Base-by-base conservation (phyloP, 2,888 invertebrate genomes). In the Morpho deidamia region DNA sequence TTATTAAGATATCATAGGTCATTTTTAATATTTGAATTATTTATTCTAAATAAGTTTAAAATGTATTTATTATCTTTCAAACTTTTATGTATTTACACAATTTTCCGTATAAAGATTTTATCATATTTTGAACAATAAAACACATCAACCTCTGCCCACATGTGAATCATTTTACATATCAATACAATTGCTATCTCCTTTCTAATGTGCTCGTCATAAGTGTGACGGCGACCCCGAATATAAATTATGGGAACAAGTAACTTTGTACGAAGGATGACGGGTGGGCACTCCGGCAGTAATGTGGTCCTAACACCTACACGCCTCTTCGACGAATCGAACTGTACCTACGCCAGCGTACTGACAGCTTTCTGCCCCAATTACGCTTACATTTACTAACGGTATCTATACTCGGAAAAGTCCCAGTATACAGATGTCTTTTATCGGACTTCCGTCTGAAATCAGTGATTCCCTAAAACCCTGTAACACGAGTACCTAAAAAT, bases 141-240 rank as follows among this genome's bases (percentile, higher is more conserved):
- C 44, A 39, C 44, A 53, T 53, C 37, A 46, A 44, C 11, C 61
- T 62, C 74, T 81, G 72, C 84, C 85, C 81, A 85, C 85, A 66
- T 72, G 66, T 68, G 63, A 68, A 71, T 72, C 63, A 68, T 74
- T 79, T 81, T 74, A 72, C 66, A 72, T 75, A 64, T 71, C 73
- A 76, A 72, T 76, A 79, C 81, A 83, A 83, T 84, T 83, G 79
- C 76, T 72, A 72, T 78, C 80, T 80, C 86, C 84, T 87, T 87
- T 88, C 88, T 87, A 87, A 88, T 84, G 78, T 41, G 78, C 69
- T 69, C 75, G 74, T 78, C 73, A 75, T 72, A 84, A 83, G 82
- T 86, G 81, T 83, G 81, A 81, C 86, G 74, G 70, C 78, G 85
- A 81, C 88, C 88, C 81, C 84, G 83, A 87, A 85, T 81, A 77